phyloP scores from a whole-genome alignment of 2,888 invertebrate species.

The Atethmia centrago region DNA sequence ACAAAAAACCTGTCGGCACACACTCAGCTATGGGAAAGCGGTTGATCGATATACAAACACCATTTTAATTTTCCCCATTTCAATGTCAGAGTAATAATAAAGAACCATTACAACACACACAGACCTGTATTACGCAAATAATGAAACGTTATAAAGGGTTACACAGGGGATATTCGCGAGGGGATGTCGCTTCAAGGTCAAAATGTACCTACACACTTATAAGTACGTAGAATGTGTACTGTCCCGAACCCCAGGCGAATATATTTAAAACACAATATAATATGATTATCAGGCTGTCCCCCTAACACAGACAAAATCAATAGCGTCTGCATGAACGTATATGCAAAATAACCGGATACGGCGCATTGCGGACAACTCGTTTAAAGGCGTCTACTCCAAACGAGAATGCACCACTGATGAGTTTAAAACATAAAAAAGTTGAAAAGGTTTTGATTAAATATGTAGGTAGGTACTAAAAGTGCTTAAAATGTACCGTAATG shows the following conservation, averaged over 20 bases:
- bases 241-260: conserved; percentile 77
- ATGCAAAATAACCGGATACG: conserved; percentile 80
- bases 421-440: not conserved
- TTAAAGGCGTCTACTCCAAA: not conserved
- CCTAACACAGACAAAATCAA: conserved; percentile 91
- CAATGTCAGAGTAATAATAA: conserved; percentile 60
- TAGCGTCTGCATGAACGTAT: conserved; percentile 87
- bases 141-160: conserved; percentile 69
- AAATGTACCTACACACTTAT: conserved; percentile 29
- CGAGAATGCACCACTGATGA: not conserved
- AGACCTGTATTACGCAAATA: conserved; percentile 53
- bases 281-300: conserved; percentile 88
- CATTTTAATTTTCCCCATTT: too few species aligned
- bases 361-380: conserved; percentile 69
- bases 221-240: conserved; percentile 36
- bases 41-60: conserved; percentile 37
- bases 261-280: conserved; percentile 89
- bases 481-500: conserved; percentile 4
- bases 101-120: conserved; percentile 57
- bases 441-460: not conserved
- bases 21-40: conserved; percentile 9
- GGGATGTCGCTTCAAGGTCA: conserved; percentile 80
- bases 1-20: conserved; percentile 43
- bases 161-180: conserved; percentile 49
- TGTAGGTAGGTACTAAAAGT: conserved; percentile 1